Evolutionary conservation across 2,888 invertebrate genomes (phyloP), one percentile per base, ranked within the genome.

Genomic region (Mythimna pallens): DNA sequence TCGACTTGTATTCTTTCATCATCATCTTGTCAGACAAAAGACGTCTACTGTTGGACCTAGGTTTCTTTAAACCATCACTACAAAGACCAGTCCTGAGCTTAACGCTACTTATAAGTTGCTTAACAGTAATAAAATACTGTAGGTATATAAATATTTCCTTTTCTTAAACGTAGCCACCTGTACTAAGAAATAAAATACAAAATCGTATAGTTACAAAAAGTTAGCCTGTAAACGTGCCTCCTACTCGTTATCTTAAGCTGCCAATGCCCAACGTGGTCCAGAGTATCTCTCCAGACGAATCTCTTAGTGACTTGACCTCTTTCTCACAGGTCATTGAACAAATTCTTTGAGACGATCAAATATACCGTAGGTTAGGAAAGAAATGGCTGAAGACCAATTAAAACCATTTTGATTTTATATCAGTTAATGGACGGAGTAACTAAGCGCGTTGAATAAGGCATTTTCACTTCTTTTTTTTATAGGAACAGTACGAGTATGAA

Each of bases 241-340:
- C 17, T 30, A 54, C n/a, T 59, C 58, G 43, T 64, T 78, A 78
- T 76, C 68, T 76, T n/a, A 61, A 55, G 64, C 76, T 64, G 67
- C 58, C 66, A 67, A 72, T 75, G 30, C 43, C 40, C 79, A 36
- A 40, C 50, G 50, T 64, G 58, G 81, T 64, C 68, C 64, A 64
- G 55, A 59, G 76, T 64, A 78, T 76, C 63, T 68, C 63, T 78
- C 22, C 67, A 81, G 54, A 68, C 63, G 61, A 81, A 81, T 67
- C 81, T 76, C 67, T 64, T 76, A 52, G 58, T 76, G 76, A 64
- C 76, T 78, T 81, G 76, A 81, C 76, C 77, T 78, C 67, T 64
- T 78, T 76, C 54, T 55, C 36, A 55, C 77, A 59, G 76, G 63
- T 76, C 77, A 76, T 64, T 64, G 77, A 64, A 75, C 81, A 78